Percentiles rank a stretch among this genome's conserved stretches.
Conservation (phyloP, 1,140 invertebrate genomes). For the Drosophila willistoni region DNA sequence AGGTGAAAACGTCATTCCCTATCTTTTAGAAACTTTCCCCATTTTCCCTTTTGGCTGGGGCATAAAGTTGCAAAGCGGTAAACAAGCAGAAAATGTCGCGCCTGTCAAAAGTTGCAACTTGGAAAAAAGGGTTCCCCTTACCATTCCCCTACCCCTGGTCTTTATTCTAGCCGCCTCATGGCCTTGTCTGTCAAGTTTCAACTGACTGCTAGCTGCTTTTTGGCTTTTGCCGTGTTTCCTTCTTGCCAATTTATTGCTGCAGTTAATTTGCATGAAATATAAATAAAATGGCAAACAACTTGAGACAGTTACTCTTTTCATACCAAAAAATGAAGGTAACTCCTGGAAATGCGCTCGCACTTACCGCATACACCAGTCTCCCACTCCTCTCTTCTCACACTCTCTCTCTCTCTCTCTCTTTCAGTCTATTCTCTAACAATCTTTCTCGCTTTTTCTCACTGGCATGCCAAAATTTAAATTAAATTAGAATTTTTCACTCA, state of each 20-base stretch:
- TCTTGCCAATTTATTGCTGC: constrained; percentile 75
- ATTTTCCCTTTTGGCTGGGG: neutral
- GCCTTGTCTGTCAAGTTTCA: constrained; percentile 41
- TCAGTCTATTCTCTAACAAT: neutral
- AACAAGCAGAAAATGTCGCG: constrained; percentile 77
- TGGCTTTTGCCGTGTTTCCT: constrained; percentile 55
- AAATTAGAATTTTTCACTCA: constrained; percentile 73
- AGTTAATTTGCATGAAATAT: constrained; percentile 82
- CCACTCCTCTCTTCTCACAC: too few relatives aligned
- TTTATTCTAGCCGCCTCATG: constrained; percentile 16
- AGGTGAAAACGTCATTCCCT: constrained; percentile 5
- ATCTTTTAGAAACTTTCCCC: neutral
- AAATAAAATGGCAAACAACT: constrained; percentile 76
- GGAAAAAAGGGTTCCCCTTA: constrained; percentile 25
- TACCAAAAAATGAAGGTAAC: constrained; percentile 11
- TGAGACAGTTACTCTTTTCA: constrained; percentile 41
- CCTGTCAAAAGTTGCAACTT: constrained; percentile 64
- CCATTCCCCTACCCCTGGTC: neutral
- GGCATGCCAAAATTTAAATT: constrained; percentile 64
- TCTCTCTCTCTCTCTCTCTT: neutral
- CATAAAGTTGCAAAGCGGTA: constrained; percentile 51
- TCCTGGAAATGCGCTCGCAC: constrained; percentile 3
- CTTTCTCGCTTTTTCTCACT: constrained; percentile 13
- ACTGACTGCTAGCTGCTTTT: neutral
- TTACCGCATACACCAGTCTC: constrained; percentile 18